Percentiles rank a stretch among this genome's conserved stretches.
Evolutionary conservation across 2,797 vertebrate genomes (phyloP).

Genomic region (Manis crassicaudata): DNA sequence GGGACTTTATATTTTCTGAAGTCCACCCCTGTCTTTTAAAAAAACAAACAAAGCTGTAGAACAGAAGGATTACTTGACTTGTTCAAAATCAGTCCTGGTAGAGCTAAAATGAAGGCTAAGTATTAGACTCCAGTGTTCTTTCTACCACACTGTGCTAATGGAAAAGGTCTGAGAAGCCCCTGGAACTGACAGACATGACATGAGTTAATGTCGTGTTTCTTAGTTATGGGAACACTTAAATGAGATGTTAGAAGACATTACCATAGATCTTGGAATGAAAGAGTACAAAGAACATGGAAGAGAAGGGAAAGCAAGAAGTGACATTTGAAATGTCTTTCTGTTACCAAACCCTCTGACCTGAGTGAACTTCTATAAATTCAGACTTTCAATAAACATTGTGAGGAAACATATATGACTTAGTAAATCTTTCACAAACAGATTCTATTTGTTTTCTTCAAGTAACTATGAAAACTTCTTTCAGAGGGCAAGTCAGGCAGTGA

Average conservation of each 20-base stretch:
- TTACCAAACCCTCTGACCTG: background rate
- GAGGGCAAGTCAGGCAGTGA: background rate
- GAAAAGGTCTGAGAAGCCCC: background rate
- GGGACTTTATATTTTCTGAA: constrained; percentile 10
- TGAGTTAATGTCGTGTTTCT: background rate
- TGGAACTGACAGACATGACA: background rate
- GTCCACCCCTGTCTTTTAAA: background rate
- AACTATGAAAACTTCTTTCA: constrained; percentile 19
- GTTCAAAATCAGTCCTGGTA: background rate
- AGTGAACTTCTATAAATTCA: background rate
- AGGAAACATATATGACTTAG: background rate
- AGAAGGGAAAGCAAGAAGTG: background rate
- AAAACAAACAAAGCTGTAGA: background rate
- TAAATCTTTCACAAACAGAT: constrained; percentile 7
- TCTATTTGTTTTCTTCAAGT: constrained; percentile 47
- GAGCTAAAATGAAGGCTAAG: background rate
- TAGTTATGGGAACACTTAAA: background rate
- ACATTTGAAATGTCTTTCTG: background rate
- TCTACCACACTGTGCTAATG: background rate
- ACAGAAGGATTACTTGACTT: background rate
- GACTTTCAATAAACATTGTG: background rate
- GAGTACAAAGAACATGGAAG: background rate
- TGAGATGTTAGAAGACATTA: background rate
- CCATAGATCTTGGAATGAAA: background rate
- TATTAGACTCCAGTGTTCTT: background rate